Conservation (phyloP, 2,797 vertebrate species). For the Clarias platycephalus region DNA sequence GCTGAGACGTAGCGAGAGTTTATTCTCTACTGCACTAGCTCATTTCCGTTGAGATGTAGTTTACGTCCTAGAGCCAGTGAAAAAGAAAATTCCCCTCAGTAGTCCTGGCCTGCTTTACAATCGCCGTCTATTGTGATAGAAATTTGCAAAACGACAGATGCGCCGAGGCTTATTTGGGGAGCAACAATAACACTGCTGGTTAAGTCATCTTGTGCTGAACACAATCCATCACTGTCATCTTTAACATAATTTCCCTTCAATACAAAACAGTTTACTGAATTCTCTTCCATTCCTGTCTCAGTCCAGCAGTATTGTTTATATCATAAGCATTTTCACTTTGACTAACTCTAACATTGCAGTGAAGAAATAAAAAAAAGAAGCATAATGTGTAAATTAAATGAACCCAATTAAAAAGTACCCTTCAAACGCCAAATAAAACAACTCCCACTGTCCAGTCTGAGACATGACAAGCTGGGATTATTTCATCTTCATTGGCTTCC, state of each 20-base stretch:
- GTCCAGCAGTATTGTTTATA: conserved; percentile 7
- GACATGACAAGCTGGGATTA: background rate
- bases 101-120: background rate
- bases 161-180: background rate
- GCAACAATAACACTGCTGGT: conserved; percentile 10
- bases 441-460: background rate
- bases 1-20: background rate
- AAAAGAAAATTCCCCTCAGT: background rate
- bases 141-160: conserved; percentile 5
- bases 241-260: conserved; percentile 23
- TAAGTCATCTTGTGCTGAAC: conserved; percentile 23
- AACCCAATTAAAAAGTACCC: background rate
- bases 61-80: background rate
- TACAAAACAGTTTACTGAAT: conserved; percentile 3
- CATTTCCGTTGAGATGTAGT: background rate
- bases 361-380: background rate
- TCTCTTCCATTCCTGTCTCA: background rate
- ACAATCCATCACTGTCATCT: conserved; percentile 23
- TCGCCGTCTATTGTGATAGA: background rate
- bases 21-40: background rate
- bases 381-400: background rate
- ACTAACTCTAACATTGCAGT: background rate
- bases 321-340: background rate
- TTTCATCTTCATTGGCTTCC: conserved; percentile 2
- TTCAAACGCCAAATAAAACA: background rate